Evolutionary conservation across 2,797 vertebrate species (phyloP).

Genomic region (Neoniphon sammara): DNA sequence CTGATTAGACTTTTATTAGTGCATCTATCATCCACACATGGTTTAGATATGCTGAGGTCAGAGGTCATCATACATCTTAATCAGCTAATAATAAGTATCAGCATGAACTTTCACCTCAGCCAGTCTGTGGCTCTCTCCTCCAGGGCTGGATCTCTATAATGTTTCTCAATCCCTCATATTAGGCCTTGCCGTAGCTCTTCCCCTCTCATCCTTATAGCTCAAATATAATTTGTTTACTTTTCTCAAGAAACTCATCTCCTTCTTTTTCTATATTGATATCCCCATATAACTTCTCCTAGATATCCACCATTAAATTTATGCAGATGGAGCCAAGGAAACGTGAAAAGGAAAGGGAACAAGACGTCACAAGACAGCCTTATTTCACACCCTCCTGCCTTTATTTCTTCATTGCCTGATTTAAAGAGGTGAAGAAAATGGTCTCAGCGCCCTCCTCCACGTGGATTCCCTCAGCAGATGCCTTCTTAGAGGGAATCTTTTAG

Average conservation of each 20-base stretch:
- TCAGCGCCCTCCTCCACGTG: not conserved
- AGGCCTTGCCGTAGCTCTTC: slow-evolving; percentile 8
- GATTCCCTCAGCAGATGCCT: not conserved
- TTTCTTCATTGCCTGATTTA: slow-evolving; percentile 11
- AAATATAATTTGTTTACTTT: slow-evolving; percentile 10
- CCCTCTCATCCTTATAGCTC: slow-evolving; percentile 7
- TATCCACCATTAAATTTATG: not conserved
- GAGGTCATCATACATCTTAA: slow-evolving; percentile 69
- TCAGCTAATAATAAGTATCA: slow-evolving; percentile 72
- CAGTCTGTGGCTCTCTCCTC: slow-evolving; percentile 29
- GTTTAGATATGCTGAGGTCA: slow-evolving; percentile 73
- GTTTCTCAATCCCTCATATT: slow-evolving; percentile 32
- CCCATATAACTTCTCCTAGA: not conserved
- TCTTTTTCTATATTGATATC: not conserved
- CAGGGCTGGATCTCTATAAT: slow-evolving; percentile 11
- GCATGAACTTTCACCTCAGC: slow-evolving; percentile 70
- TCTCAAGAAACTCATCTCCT: not conserved
- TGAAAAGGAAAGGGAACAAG: not conserved
- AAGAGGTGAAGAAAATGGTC: slow-evolving; percentile 9
- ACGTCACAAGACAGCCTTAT: slow-evolving; percentile 2
- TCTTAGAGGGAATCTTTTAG: not conserved
- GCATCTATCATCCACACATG: slow-evolving; percentile 74
- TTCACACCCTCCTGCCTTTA: no score
- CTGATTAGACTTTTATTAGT: slow-evolving; percentile 63
- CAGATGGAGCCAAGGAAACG: not conserved